Conservation (phyloP, 2,797 vertebrate species). For the Danio tinwini region DNA sequence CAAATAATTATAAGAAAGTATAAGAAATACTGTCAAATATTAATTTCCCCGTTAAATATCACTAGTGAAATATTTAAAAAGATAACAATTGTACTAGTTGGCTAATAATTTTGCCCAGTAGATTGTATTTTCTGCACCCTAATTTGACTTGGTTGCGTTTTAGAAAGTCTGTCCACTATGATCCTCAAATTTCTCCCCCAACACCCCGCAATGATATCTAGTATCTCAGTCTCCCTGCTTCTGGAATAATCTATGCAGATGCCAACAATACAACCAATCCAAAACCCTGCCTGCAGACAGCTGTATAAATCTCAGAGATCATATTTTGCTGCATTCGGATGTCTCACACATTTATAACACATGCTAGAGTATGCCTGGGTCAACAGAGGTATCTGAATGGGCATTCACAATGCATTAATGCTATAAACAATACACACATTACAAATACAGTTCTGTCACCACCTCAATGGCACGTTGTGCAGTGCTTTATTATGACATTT, state of each 20-base stretch:
- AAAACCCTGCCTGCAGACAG: constrained; percentile 2
- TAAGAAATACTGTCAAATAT: too few species aligned
- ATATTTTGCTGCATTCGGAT: constrained; percentile 23
- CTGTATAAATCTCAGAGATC: constrained; percentile 23
- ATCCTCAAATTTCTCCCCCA: constrained; percentile 7
- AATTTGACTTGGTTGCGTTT: constrained; percentile 16
- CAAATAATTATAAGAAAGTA: too few species aligned
- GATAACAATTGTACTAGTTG: too few species aligned
- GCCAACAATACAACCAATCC: constrained; percentile 19
- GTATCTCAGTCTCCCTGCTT: constrained; percentile 7
- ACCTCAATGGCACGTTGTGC: not conserved
- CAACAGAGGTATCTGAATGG: not conserved
- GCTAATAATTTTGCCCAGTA: too few species aligned
- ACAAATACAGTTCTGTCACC: not conserved
- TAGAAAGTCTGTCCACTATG: not conserved
- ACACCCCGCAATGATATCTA: constrained; percentile 34
- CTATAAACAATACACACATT: not conserved
- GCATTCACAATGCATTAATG: not conserved
- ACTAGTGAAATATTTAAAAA: too few species aligned
- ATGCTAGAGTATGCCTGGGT: not conserved
- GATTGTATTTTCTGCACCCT: not conserved
- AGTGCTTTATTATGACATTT: not conserved
- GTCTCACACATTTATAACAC: not conserved
- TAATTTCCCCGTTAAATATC: too few species aligned
- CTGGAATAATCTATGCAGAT: constrained; percentile 37